Percentiles rank a stretch among this genome's conserved stretches.
Conservation (phyloP, 64 coral and sea anemone genomes). For the Stichodactyla mertensii region DNA sequence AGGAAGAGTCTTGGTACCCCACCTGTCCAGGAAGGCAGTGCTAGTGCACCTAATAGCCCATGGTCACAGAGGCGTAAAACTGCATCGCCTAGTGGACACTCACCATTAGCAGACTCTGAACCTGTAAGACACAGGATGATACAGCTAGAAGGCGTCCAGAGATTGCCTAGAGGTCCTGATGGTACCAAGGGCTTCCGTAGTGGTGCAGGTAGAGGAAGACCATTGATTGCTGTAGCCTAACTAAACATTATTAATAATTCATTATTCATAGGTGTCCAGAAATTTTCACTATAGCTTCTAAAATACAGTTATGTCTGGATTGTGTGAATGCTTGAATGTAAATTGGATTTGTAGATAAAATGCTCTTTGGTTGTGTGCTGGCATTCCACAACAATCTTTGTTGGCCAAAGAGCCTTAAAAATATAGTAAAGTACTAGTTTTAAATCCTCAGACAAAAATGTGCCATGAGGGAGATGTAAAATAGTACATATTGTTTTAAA, state of each 20-base stretch:
- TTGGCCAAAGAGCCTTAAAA: neutral
- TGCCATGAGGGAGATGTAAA: neutral
- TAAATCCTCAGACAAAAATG: neutral
- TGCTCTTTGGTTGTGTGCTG: neutral
- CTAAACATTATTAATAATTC: neutral
- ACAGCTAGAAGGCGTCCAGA: conserved; percentile 77
- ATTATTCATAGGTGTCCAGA: neutral
- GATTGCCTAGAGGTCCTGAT: conserved; percentile 91
- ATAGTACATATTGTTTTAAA: no score
- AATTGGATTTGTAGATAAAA: neutral
- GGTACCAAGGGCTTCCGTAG: conserved; percentile 84
- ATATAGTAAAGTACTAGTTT: neutral
- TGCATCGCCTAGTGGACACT: conserved; percentile 46
- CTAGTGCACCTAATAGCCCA: conserved; percentile 85
- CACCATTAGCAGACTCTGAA: conserved; percentile 63
- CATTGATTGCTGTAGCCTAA: conserved; percentile 72
- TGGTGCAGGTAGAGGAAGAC: conserved; percentile 72
- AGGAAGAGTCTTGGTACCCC: conserved; percentile 33
- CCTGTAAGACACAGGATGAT: conserved; percentile 75
- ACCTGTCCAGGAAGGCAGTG: conserved; percentile 54
- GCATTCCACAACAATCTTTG: neutral
- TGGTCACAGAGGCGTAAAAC: conserved; percentile 91
- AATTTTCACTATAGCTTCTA: neutral
- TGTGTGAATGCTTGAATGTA: neutral
- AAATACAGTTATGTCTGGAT: neutral